Conservation (phyloP, 2,888 invertebrate species). For the Agriopis leucophaearia region DNA sequence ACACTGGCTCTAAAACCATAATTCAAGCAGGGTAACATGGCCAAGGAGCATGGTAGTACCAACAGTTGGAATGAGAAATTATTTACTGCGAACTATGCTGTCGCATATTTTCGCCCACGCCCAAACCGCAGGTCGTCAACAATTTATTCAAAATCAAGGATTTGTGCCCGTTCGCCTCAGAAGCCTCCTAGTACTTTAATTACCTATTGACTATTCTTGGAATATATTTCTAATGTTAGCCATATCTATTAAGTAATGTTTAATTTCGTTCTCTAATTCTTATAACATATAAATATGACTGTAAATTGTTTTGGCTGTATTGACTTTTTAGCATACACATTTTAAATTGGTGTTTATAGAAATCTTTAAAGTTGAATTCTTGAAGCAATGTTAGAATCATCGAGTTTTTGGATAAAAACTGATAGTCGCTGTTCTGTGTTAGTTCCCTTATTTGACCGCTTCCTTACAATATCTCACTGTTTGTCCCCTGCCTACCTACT, state of each 20-base stretch:
- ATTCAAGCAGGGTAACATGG: slow-evolving; percentile 34
- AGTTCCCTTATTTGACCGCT: not conserved
- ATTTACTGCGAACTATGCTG: slow-evolving; percentile 50
- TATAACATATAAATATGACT: slow-evolving; percentile 15
- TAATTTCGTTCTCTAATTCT: slow-evolving; percentile 13
- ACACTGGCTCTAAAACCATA: slow-evolving; percentile 23
- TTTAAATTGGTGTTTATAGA: not conserved
- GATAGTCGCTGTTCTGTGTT: not conserved
- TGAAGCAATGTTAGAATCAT: not conserved
- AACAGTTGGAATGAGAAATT: slow-evolving; percentile 38
- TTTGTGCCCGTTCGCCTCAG: slow-evolving; percentile 65
- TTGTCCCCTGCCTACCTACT: too few species aligned
- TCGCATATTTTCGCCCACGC: slow-evolving; percentile 78
- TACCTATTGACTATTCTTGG: slow-evolving; percentile 48
- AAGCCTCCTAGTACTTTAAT: slow-evolving; percentile 45
- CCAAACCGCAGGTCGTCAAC: slow-evolving; percentile 68
- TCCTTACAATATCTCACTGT: too few species aligned
- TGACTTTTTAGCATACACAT: not conserved
- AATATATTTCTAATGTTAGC: slow-evolving; percentile 35
- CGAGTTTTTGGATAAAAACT: not conserved
- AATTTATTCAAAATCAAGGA: slow-evolving; percentile 81
- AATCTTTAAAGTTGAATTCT: not conserved
- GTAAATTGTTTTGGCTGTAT: not conserved
- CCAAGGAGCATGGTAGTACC: slow-evolving; percentile 31
- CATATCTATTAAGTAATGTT: slow-evolving; percentile 15